Evolutionary conservation across 2,797 vertebrate genomes (phyloP), one percentile per base, ranked within the genome.

Genomic region (Psittacula echo): DNA sequence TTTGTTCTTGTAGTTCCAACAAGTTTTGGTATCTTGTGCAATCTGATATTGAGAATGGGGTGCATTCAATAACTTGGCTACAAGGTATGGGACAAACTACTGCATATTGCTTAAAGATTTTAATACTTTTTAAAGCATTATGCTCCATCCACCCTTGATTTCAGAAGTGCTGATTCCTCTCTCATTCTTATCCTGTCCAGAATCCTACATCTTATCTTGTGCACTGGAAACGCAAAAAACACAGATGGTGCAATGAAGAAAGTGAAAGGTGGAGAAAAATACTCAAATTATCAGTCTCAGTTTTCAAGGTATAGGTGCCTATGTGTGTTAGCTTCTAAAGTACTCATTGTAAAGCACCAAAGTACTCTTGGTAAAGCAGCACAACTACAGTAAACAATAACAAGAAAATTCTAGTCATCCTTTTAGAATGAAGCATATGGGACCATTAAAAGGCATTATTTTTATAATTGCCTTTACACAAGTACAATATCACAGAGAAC

Each of bases 391-490:
- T 4, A 45, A 56, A 70, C 4, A 56, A 17, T 1, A 48, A 26
- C 7, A 70, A 58, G 27, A 62, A 70, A 71, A 87, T 65, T 26
- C 47, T 27, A 32, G 16, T 7, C 2, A 30, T 39, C 24, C 10
- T 80, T 81, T 70, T 7, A 54, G 21, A 89, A 24, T 29, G 20
- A 27, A 75, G 53, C 8, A 9, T 11, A 60, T 6, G 19, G 42
- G 17, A 73, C 5, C 44, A 70, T 24, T 34, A 88, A 85, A 68
- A 3, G 4, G 3, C 50, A 79, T 58, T 60, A n/a, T 48, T 81
- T 79, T 88, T 76, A 60, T 39, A 70, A 66, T 74, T 74, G 81
- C 20, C 26, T 79, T 56, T 89, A 71, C 60, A 79, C 41, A 76
- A 72, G 48, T 23, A 90, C 1, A 7, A 0, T 66, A 73, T 58